Base-by-base conservation (phyloP, 2,888 invertebrate species). In the Epinotia brunnichana region DNA sequence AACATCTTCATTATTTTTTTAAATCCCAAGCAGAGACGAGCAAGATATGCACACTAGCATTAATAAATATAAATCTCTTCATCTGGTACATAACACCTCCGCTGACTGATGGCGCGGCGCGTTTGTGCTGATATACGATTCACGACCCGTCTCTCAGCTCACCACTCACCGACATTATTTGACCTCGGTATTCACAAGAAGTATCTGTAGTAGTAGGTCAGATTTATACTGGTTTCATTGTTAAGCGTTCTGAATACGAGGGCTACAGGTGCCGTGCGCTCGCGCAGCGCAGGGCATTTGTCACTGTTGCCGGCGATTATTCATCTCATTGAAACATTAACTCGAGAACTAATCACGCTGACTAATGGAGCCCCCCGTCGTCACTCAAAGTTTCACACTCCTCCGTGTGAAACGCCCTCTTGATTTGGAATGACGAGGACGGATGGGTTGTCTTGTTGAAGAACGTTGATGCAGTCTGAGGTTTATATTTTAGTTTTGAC, bases 281-380 rank as follows among this genome's bases (percentile, higher is more conserved):
- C 85, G 89, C 90, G 90, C 91, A 84, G 85, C 81, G 83, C 83
- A 79, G 83, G 82, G 82, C 92, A 93, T 93, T 92, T 92, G 93
- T 93, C 93, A 92, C 91, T 93, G 93, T 92, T 85, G 82, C 86
- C 85, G 84, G 88, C 86, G 88, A 92, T 92, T 92, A 92, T 91
- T 93, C 92, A 93, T 93, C 90, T 90, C 91, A 92, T 92, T 92
- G 92, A 91, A 91, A 91, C 92, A 92, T 93, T 92, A 92, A 90
- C 88, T 84, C 81, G 87, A 87, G 89, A 92, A 90, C 91, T 92
- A 92, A 93, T 93, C 92, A 92, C 87, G 85, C 86, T 91, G 90
- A 92, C 93, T 92, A 92, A 93, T 92, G 92, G 90, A 89, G 84
- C 91, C 92, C 92, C 92, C 92, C 92, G 92, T 92, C 92, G 92